Evolutionary conservation across 2,888 invertebrate genomes (phyloP).

Genomic region (Eupithecia inturbata): DNA sequence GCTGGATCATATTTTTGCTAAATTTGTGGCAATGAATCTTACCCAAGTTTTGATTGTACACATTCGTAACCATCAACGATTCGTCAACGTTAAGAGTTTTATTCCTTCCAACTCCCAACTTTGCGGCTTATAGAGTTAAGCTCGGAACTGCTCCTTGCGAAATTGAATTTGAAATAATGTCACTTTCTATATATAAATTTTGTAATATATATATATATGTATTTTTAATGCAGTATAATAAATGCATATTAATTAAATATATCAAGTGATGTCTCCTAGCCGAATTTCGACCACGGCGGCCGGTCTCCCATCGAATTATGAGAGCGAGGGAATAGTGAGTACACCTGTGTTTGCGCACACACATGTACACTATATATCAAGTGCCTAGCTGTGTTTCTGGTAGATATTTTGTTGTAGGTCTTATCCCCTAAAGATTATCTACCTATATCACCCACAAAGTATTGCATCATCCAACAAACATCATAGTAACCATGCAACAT

Average conservation of each 20-base stretch:
- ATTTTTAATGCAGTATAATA: no score
- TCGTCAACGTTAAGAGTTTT: conserved; percentile 71
- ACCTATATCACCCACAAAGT: neutral
- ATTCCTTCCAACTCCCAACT: conserved; percentile 71
- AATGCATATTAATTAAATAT: no score
- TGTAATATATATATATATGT: neutral
- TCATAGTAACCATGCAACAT: neutral
- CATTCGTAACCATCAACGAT: conserved; percentile 75
- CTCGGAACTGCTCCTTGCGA: conserved; percentile 57
- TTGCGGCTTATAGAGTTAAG: conserved; percentile 68
- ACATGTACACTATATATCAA: no score
- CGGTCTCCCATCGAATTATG: no score
- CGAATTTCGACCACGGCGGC: no score
- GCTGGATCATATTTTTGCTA: conserved; percentile 71
- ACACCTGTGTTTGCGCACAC: no score
- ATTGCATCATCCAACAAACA: neutral
- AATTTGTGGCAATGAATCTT: conserved; percentile 78
- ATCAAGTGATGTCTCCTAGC: no score
- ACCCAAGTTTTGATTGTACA: conserved; percentile 80
- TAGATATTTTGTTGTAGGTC: no score
- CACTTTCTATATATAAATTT: neutral
- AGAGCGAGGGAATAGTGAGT: no score
- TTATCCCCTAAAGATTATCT: no score
- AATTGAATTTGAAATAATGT: conserved; percentile 43
- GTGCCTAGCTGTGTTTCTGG: no score